Conservation (phyloP, 2,888 invertebrate species). For the Tenthredo amoena region DNA sequence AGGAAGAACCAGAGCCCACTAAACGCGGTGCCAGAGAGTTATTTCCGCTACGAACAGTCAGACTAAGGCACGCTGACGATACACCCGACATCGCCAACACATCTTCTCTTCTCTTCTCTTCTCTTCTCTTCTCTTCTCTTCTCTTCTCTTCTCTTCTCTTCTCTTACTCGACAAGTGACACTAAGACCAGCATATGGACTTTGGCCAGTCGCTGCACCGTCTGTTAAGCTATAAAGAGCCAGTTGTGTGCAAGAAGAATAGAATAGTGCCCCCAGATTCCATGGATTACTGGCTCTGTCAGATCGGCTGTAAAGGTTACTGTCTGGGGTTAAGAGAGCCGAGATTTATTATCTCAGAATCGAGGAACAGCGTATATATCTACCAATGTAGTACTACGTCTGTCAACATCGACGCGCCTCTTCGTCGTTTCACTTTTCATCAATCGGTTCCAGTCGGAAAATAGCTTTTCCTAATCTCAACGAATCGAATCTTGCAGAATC, state of each 20-base stretch:
- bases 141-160: background rate
- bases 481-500: too few species aligned
- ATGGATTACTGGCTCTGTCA: slow-evolving; percentile 11
- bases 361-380: background rate
- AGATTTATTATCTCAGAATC: slow-evolving; percentile 13
- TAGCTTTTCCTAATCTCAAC: too few species aligned
- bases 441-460: too few species aligned
- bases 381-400: background rate
- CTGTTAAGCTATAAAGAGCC: background rate
- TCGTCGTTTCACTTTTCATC: background rate
- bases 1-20: background rate
- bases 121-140: background rate
- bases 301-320: slow-evolving; percentile 27
- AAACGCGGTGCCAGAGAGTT: slow-evolving; percentile 32
- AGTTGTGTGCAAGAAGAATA: background rate
- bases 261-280: slow-evolving; percentile 28
- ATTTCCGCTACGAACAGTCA: slow-evolving; percentile 44
- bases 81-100: background rate
- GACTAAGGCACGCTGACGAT: slow-evolving; percentile 37
- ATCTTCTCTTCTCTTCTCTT: background rate
- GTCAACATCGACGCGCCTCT: slow-evolving; percentile 3
- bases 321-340: slow-evolving; percentile 9
- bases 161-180: background rate
- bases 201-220: background rate
- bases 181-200: slow-evolving; percentile 7